Base-by-base conservation (phyloP, 2,113 vertebrate genomes). In the Mesoclemmys tuberculata region DNA sequence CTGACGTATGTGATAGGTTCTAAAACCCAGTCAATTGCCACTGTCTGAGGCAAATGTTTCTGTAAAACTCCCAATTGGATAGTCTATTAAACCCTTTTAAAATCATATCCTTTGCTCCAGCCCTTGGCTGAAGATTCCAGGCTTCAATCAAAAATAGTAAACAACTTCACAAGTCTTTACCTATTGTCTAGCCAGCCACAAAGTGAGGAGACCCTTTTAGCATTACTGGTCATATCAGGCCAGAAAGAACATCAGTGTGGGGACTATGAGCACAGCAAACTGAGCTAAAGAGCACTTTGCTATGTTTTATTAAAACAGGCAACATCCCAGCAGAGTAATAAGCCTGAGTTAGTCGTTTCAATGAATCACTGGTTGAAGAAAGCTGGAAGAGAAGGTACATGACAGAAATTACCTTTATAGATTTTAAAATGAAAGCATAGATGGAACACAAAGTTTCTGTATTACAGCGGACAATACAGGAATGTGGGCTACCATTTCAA, bases 251-350 rank as follows among this genome's bases (percentile, higher is more conserved):
- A 1, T 27, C 84, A 93, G 91, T 79, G 38, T 74, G 93, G 49
- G 38, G 22, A 88, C 78, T 85, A 68, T 74, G 24, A 11, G 11
- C 46, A 41, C 58, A 75, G 77, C 77, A 75, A 58, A 93, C 77
- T 58, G 87, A 0, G 0, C 81, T 2, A 55, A 71, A 82, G 89
- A 93, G 49, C 27, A 8, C 92, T 96, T 93, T 93, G 78, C 85
- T 96, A 0, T 22, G 82, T 48, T 95, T 94, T 93, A 61, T 95
- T 94, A 95, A 85, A 95, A 94, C 12, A 86, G 97, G 91, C 84
- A 83, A 78, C 85, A 82, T 92, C 75, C 93, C 92, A 93, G 68
- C 90, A 91, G 49, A 87, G 56, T 44, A 94, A 94, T 84, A 92
- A 51, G 16, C 93, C 82, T 18, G 52, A 77, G 35, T 85, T n/a